Evolutionary conservation across 2,888 invertebrate species (phyloP).

Genomic region (Luperina nickerlii): DNA sequence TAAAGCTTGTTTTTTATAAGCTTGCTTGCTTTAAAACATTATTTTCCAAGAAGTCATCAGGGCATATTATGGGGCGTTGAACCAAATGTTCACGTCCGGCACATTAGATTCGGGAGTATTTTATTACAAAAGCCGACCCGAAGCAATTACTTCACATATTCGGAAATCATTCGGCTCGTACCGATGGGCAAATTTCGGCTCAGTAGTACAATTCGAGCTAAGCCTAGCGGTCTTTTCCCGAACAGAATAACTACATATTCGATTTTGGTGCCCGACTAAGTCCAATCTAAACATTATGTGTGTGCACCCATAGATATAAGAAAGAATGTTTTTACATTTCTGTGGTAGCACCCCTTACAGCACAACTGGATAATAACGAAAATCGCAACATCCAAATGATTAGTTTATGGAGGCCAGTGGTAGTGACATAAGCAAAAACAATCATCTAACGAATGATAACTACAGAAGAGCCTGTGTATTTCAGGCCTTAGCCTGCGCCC

Average conservation of each 20-base stretch:
- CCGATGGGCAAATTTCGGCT: neutral
- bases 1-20: no score
- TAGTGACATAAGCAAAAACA: neutral
- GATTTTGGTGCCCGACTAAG: neutral
- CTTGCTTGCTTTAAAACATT: neutral
- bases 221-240: neutral
- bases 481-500: neutral
- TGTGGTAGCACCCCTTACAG: neutral
- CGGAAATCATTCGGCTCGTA: neutral
- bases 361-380: neutral
- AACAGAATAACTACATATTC: neutral
- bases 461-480: neutral
- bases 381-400: neutral
- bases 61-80: neutral
- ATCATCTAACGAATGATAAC: neutral
- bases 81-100: neutral
- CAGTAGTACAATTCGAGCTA: neutral
- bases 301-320: neutral
- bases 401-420: neutral
- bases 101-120: neutral
- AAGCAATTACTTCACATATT: neutral
- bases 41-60: neutral
- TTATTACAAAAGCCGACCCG: neutral
- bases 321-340: no score
- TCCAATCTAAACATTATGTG: neutral